Conservation (phyloP, 2,888 invertebrate species). For the Vesta saturnalis region DNA sequence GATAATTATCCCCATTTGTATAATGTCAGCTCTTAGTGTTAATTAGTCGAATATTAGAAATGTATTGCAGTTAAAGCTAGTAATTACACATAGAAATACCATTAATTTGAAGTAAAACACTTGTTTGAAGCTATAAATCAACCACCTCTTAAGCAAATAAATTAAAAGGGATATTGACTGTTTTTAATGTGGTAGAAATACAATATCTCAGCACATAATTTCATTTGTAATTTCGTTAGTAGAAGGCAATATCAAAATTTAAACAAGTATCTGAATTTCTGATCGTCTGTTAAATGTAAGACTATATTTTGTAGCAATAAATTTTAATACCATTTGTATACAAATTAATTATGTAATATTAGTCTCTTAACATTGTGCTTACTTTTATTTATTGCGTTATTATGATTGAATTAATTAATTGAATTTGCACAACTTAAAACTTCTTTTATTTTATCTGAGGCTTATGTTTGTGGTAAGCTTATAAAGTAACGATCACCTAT, state of each 20-base stretch:
- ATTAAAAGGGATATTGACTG: not conserved
- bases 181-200: too few relatives aligned
- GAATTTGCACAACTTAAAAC: too few relatives aligned
- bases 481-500: too few relatives aligned
- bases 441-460: too few relatives aligned
- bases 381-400: too few relatives aligned
- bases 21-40: slow-evolving; percentile 22
- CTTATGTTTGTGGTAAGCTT: too few relatives aligned
- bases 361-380: too few relatives aligned
- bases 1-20: slow-evolving; percentile 27
- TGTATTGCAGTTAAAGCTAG: not conserved
- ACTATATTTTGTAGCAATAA: not conserved
- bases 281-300: not conserved
- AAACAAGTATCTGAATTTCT: not conserved
- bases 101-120: not conserved
- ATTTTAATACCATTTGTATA: not conserved
- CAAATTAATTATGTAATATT: slow-evolving; percentile 1
- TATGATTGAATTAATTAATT: too few relatives aligned
- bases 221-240: too few relatives aligned
- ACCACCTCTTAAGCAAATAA: too few relatives aligned
- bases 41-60: slow-evolving; percentile 18
- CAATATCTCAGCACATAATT: too few relatives aligned
- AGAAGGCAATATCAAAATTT: not conserved
- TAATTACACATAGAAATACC: not conserved
- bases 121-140: too few relatives aligned